These are phyloP conservation scores for Tetrapedia diversipes DNA, from an alignment of 2,888 invertebrate genomes.

Conservation along the genomic window DNA sequence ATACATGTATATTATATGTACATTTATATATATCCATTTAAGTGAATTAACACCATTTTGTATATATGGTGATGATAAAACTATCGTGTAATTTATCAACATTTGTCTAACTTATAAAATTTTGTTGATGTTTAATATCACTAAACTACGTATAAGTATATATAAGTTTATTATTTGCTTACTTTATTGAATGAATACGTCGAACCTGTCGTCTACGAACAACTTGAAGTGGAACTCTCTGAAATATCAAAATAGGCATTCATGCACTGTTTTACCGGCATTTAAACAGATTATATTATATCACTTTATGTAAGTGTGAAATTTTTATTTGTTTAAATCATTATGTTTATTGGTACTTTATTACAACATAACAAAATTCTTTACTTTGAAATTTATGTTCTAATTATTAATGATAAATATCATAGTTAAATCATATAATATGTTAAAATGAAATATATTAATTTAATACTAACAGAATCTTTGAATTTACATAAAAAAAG, in stretches of 20 bases:
- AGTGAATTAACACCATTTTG: slow-evolving; percentile 30
- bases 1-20: slow-evolving; percentile 53
- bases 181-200: no score
- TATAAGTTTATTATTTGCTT: no score
- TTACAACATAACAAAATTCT: slow-evolving; percentile 18
- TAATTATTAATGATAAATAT: slow-evolving; percentile 57
- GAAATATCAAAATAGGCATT: no score
- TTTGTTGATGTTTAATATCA: background rate
- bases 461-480: slow-evolving; percentile 8
- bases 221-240: no score
- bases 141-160: background rate
- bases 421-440: slow-evolving; percentile 58
- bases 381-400: slow-evolving; percentile 55
- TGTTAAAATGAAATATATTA: slow-evolving; percentile 46
- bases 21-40: slow-evolving; percentile 37
- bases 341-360: background rate
- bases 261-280: no score
- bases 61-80: slow-evolving; percentile 13
- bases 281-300: no score
- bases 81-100: slow-evolving; percentile 37
- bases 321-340: slow-evolving; percentile 2
- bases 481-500: background rate
- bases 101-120: background rate
- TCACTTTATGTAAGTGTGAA: no score
- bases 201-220: no score